Evolutionary conservation across 2,113 vertebrate genomes (phyloP).

Genomic region (Hoplias malabaricus): DNA sequence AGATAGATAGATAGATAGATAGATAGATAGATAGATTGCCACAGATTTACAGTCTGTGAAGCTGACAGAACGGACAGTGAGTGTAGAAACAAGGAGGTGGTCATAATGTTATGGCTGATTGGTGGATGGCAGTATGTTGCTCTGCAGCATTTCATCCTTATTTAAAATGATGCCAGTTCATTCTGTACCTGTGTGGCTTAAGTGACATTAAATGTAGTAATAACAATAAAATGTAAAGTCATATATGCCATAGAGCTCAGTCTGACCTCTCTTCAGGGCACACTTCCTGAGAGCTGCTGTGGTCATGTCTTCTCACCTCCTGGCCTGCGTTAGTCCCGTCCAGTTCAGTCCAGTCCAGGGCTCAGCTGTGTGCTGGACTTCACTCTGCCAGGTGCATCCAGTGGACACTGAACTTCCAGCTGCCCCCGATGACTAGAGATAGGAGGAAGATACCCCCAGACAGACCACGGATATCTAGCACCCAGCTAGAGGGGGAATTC

Average conservation of each 20-base stretch:
- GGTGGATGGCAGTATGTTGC: not conserved
- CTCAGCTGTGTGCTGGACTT: conserved; percentile 7
- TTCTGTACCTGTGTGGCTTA: conserved; percentile 37
- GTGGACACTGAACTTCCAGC: conserved; percentile 8
- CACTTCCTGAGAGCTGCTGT: conserved; percentile 44
- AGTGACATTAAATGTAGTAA: conserved; percentile 38
- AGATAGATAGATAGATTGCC: too few species aligned
- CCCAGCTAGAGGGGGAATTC: conserved; percentile 75
- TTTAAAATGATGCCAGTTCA: conserved; percentile 26
- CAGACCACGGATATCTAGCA: conserved; percentile 69
- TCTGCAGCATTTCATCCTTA: conserved; percentile 31
- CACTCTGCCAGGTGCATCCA: conserved; percentile 20
- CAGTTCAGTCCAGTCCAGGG: not conserved
- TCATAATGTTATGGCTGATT: too few species aligned
- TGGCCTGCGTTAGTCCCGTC: not conserved
- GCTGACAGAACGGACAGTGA: too few species aligned
- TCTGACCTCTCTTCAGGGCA: conserved; percentile 42
- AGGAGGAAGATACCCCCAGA: conserved; percentile 55
- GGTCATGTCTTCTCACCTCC: conserved; percentile 52
- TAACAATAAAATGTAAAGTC: conserved; percentile 45
- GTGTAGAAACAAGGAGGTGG: too few species aligned
- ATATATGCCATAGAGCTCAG: conserved; percentile 51
- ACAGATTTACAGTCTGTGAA: too few species aligned
- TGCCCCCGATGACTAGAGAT: conserved; percentile 2
- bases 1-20: too few species aligned